Base-by-base conservation (phyloP, 2,888 invertebrate species). In the Tupiocoris notatus region DNA sequence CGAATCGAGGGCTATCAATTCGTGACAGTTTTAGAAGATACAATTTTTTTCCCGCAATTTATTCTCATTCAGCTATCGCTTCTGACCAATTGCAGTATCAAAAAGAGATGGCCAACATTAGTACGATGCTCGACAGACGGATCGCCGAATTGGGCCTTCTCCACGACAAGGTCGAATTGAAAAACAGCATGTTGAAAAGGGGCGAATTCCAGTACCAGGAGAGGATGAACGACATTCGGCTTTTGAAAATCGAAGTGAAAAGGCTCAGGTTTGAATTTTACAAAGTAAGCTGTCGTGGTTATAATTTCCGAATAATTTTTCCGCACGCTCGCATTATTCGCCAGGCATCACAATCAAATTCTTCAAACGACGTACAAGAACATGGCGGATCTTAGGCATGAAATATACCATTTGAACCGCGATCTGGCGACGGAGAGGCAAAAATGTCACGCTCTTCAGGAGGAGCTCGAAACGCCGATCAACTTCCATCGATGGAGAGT, bases 401-500 rank as follows among this genome's bases (percentile, higher is more conserved):
- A 88, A 86, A 88, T 94, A 39, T 91, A 92, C 82, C 91, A 92
- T 82, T 84, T 96, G 79, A 93, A 96, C 83, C 87, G 94, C 59
- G 91, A 93, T 82, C 84, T 96, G 63, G 90, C 92, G 1, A 89
- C 90, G 78, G 94, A 95, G 83, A 87, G 92, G 58, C 87, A 95
- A 17, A 91, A 93, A 80, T 92, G 92, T 79, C 89, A 92, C 24
- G 93, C 95, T 0, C 85, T 96, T 16, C 93, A 94, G 82, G 93
- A 95, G 81, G 95, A 96, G 81, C 86, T 95, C 78, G 92, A 93
- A 83, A 94, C 92, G 80, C 96, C 96, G 0, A 88, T 95, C 81
- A 96, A 96, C 84, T 90, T 96, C 80, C 96, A 97, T 81, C 85
- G 96, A 79, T 97, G 96, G 96, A 87, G 96, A 79, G 92, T 94